Evolutionary conservation across 2,888 invertebrate genomes (phyloP).

Genomic region (Pandemis heparana): DNA sequence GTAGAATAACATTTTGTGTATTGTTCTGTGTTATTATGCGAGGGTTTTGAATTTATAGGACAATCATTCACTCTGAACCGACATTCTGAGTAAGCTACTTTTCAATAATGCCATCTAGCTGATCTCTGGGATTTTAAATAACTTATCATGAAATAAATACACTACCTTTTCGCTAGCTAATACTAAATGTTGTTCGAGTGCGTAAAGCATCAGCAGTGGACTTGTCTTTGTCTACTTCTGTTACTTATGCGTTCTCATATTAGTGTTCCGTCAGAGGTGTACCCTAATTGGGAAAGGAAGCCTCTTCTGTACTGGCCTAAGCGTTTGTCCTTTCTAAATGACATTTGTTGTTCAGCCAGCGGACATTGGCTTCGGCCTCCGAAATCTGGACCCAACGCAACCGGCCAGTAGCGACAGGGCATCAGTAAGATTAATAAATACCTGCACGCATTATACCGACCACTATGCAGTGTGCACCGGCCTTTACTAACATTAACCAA

Average conservation of each 20-base stretch:
- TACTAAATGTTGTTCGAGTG: background rate
- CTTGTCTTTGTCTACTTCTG: background rate
- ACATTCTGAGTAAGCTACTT: background rate
- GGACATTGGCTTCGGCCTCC: slow-evolving; percentile 78
- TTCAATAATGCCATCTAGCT: background rate
- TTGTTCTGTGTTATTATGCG: slow-evolving; percentile 7
- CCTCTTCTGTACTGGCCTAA: slow-evolving; percentile 53
- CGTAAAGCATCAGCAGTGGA: slow-evolving; percentile 16
- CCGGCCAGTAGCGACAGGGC: slow-evolving; percentile 75
- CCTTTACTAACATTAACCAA: slow-evolving; percentile 30
- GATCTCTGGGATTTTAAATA: background rate
- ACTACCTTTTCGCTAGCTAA: background rate
- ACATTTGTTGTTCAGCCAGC: slow-evolving; percentile 74
- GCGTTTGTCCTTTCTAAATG: slow-evolving; percentile 52
- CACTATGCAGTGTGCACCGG: slow-evolving; percentile 53
- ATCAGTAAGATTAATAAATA: slow-evolving; percentile 74
- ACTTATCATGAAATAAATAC: slow-evolving; percentile 1
- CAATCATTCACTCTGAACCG: background rate
- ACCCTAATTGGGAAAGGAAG: slow-evolving; percentile 25
- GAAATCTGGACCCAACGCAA: slow-evolving; percentile 77
- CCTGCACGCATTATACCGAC: slow-evolving; percentile 64
- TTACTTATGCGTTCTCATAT: slow-evolving; percentile 10
- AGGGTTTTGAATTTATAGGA: slow-evolving; percentile 23
- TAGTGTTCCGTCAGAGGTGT: slow-evolving; percentile 22
- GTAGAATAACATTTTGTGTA: slow-evolving; percentile 14